These are phyloP conservation scores for Arrhamphus sclerolepis DNA, from an alignment of 2,797 vertebrate species.

Conservation along the genomic window DNA sequence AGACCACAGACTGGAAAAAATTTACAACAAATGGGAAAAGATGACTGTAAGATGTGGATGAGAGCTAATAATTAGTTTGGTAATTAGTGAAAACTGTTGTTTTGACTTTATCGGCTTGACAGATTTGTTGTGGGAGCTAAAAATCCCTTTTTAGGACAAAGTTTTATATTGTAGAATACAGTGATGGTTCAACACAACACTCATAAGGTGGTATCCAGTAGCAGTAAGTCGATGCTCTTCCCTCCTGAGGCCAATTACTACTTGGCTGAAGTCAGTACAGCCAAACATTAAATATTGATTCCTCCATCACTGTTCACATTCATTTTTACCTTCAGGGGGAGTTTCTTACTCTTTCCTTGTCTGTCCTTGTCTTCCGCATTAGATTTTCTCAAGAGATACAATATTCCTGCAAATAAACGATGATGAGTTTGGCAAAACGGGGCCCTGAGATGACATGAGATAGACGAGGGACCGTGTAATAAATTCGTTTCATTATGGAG, in stretches of 20 bases:
- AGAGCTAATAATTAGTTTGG: no score
- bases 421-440: background rate
- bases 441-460: no score
- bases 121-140: no score
- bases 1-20: no score
- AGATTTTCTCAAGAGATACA: conserved; percentile 2
- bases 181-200: conserved; percentile 10
- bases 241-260: conserved; percentile 55
- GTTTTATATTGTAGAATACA: background rate
- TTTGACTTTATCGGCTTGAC: no score
- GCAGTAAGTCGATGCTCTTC: conserved; percentile 10
- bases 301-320: conserved; percentile 39
- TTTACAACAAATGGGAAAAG: no score
- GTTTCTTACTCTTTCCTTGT: conserved; percentile 26
- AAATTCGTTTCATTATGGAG: no score
- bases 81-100: no score
- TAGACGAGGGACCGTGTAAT: no score
- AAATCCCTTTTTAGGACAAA: background rate
- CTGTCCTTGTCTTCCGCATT: background rate
- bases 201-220: conserved; percentile 1
- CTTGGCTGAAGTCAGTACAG: conserved; percentile 23
- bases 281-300: conserved; percentile 61
- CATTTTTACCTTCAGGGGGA: conserved; percentile 45
- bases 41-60: no score
- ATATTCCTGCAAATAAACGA: conserved; percentile 16